A percentile compares a stretch with the other conserved stretches of the same genome.
These are phyloP conservation scores for Eustalomyia histrio DNA, from an alignment of 2,888 invertebrate species.

Conservation along the genomic window DNA sequence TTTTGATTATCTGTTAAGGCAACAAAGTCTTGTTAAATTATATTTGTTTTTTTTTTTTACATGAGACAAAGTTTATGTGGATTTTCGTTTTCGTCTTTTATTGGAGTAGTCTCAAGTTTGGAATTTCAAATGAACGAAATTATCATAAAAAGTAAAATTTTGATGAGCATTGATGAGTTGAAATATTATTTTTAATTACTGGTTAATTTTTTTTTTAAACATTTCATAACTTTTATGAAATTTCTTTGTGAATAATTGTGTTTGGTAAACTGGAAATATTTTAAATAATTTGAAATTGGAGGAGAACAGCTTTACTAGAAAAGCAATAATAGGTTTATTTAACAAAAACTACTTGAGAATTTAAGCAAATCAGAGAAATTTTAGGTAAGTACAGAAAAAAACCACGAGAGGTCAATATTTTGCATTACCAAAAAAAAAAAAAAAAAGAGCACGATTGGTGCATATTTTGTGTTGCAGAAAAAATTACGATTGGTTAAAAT, in stretches of 20 bases:
- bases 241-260: neutral
- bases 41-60: constrained; percentile 24
- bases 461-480: no score
- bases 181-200: constrained; percentile 47
- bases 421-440: no score
- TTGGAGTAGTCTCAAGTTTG: constrained; percentile 14
- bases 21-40: constrained; percentile 54
- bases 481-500: no score
- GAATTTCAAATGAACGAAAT: constrained; percentile 38
- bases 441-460: no score
- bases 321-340: no score
- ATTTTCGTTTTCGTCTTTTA: neutral
- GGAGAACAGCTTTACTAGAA: no score
- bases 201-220: constrained; percentile 5
- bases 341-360: no score
- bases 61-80: constrained; percentile 31
- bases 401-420: no score
- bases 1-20: constrained; percentile 66
- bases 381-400: no score
- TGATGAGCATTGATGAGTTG: constrained; percentile 45
- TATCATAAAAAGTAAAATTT: constrained; percentile 32
- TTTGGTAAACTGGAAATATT: no score
- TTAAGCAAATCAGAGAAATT: no score
- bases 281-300: no score
- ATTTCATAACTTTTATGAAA: neutral